A percentile compares a stretch with the other conserved stretches of the same genome.
These are phyloP conservation scores for Ptychadena robeensis DNA, from an alignment of 2,797 vertebrate genomes.

Conservation along the genomic window DNA sequence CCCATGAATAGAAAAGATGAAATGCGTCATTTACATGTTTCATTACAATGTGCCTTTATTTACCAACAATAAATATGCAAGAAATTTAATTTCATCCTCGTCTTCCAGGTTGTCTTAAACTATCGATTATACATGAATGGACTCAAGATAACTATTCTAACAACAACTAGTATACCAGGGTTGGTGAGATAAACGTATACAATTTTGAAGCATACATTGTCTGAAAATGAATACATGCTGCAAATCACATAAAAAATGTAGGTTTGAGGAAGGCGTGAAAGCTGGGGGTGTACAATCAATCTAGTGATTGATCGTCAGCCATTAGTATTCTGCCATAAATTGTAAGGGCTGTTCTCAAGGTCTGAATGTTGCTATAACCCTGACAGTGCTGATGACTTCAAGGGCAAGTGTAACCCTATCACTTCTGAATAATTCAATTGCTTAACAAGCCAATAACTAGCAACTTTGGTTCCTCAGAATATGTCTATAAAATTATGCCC, in stretches of 20 bases:
- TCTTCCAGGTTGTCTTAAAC: too few species aligned
- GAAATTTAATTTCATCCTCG: too few species aligned
- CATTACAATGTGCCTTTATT: too few species aligned
- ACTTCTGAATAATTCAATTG: slow-evolving; percentile 30
- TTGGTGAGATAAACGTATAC: too few species aligned
- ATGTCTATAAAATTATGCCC: background rate
- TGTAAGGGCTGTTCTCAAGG: background rate
- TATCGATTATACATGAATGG: too few species aligned
- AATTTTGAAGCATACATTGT: background rate
- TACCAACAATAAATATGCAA: too few species aligned
- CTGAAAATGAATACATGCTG: background rate
- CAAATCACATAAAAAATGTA: slow-evolving; percentile 3
- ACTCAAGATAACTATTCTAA: too few species aligned
- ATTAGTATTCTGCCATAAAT: slow-evolving; percentile 6
- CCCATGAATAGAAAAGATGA: background rate
- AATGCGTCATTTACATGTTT: too few species aligned
- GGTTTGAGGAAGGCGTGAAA: background rate
- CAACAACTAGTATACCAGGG: too few species aligned
- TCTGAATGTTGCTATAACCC: slow-evolving; percentile 14
- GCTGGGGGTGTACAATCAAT: slow-evolving; percentile 1
- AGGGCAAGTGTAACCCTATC: slow-evolving; percentile 14
- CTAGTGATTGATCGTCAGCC: background rate
- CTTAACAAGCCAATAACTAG: slow-evolving; percentile 19
- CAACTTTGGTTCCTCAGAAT: background rate
- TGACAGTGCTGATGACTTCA: slow-evolving; percentile 28